Evolutionary conservation across 35 echinoderm and acorn worm species (phyloP).

Genomic region (Apostichopus parvimensis): DNA sequence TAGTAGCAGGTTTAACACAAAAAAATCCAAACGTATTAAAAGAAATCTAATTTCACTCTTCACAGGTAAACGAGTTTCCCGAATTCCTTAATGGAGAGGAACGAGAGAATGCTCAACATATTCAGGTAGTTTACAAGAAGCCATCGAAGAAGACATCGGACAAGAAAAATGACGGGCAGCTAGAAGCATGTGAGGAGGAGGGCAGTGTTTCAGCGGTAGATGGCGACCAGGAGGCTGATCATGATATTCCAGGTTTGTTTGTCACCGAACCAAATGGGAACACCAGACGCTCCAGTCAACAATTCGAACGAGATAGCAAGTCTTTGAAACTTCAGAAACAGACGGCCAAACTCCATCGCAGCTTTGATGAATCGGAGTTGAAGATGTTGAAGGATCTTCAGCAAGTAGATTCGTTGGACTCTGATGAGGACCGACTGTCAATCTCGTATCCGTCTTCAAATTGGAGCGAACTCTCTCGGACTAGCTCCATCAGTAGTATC

Average conservation of each 20-base stretch:
- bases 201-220: neutral
- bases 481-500: slow-evolving; percentile 60
- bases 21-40: too few species aligned
- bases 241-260: slow-evolving; percentile 16
- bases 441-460: slow-evolving; percentile 47
- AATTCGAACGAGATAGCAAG: neutral
- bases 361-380: slow-evolving; percentile 72
- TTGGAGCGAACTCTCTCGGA: slow-evolving; percentile 55
- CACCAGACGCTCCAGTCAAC: slow-evolving; percentile 11
- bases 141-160: slow-evolving; percentile 26
- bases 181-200: slow-evolving; percentile 28
- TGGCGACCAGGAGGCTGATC: slow-evolving; percentile 25
- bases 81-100: slow-evolving; percentile 96
- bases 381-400: slow-evolving; percentile 41
- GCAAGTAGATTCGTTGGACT: slow-evolving; percentile 48
- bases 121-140: slow-evolving; percentile 67
- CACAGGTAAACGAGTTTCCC: slow-evolving; percentile 96
- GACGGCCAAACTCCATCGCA: slow-evolving; percentile 54
- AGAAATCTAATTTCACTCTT: neutral
- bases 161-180: slow-evolving; percentile 36
- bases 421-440: slow-evolving; percentile 55
- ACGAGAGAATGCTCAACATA: slow-evolving; percentile 90
- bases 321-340: neutral
- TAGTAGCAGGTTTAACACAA: too few species aligned
- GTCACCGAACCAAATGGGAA: slow-evolving; percentile 50